Evolutionary conservation across 2,113 vertebrate genomes (phyloP), one percentile per base, ranked within the genome.

Genomic region (Corythoichthys intestinalis): DNA sequence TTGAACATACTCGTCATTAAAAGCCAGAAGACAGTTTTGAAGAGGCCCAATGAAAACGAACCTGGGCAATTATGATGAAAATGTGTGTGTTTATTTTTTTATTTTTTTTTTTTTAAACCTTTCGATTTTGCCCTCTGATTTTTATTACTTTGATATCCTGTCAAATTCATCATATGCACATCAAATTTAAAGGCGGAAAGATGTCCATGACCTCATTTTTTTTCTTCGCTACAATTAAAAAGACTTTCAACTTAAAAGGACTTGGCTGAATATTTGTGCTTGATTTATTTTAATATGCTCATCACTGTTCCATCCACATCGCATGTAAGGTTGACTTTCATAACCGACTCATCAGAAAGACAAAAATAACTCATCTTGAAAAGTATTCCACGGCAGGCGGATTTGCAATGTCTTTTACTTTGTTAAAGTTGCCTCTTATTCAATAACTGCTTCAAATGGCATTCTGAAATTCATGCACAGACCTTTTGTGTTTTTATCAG

Each of bases 101-200:
- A 41, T 41, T 41, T 4, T 4, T 4, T 88, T 17, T 49, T 85
- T 80, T 82, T 69, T 56, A 70, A 69, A 37, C 74, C 83, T 89
- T 88, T 89, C 79, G 83, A 83, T 80, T 81, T 38, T 66, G 48
- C 46, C 60, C 20, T 39, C 65, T 82, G 80, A 83, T 81, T 80
- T 79, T 75, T 94, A 44, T 4, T 44, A 44, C 41, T 95, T 93
- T 94, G 94, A 94, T 93, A 91, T 91, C 92, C 93, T 97, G 96
- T 98, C 94, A 96, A 96, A 95, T 94, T 91, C 95, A 94, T 95
- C 94, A 93, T 91, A 94, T 94, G 94, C 94, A 94, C 93, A 83
- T 94, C 93, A 93, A 95, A 95, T 95, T 96, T 96, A 97, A 94
- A 91, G 92, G 84, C 78, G 85, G 87, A 84, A 80, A 85, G 86